Conservation (phyloP, 1,140 invertebrate species). For the Stegodyphus mimosarum region DNA sequence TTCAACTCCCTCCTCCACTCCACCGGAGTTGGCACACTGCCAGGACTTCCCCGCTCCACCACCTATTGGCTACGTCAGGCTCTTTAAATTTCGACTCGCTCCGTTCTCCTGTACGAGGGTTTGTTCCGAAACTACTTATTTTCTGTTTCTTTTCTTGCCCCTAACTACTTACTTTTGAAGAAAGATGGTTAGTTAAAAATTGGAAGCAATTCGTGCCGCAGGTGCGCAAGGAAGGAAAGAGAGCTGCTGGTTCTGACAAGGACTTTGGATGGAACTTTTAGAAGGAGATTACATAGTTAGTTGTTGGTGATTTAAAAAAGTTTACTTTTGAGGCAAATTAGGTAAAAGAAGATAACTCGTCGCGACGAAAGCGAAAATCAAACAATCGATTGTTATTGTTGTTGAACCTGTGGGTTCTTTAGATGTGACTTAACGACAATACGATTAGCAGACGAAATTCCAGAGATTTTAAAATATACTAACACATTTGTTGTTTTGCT, state of each 20-base stretch:
- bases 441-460: too few relatives aligned
- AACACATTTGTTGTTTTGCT: too few relatives aligned
- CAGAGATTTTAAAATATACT: too few relatives aligned
- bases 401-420: too few relatives aligned
- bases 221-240: not conserved
- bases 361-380: too few relatives aligned
- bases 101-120: not conserved
- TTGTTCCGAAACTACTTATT: not conserved
- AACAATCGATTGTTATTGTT: too few relatives aligned
- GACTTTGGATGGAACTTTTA: not conserved
- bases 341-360: too few relatives aligned
- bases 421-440: too few relatives aligned
- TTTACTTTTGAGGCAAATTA: too few relatives aligned
- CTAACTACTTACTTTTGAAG: not conserved
- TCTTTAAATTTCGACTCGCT: slow-evolving; percentile 32
- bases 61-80: slow-evolving; percentile 9
- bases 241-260: not conserved
- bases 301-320: too few relatives aligned
- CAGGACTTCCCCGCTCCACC: not conserved
- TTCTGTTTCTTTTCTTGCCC: not conserved
- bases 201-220: not conserved
- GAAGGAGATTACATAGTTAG: not conserved
- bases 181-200: not conserved
- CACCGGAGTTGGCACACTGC: slow-evolving; percentile 22
- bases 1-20: slow-evolving; percentile 6